Percentiles rank a stretch among this genome's conserved stretches.
phyloP scores from a whole-genome alignment of 2,113 vertebrate genomes.

The Melanostigma gelatinosum region DNA sequence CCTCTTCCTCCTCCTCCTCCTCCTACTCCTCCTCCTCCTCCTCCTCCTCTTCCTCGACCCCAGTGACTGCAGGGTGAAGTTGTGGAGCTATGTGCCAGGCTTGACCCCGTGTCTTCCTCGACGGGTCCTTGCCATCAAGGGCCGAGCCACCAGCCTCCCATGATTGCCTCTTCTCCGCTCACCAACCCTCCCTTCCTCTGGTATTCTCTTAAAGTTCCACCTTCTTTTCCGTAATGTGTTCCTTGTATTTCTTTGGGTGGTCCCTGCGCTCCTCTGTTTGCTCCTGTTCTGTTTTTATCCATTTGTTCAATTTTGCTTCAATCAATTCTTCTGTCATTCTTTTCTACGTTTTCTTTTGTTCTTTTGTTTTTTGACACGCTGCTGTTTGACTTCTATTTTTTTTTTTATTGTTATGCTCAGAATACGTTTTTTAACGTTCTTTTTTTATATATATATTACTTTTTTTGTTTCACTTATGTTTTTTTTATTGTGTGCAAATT shows the following conservation, averaged over 20 bases:
- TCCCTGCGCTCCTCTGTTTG: conserved; percentile 13
- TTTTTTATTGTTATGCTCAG: not conserved
- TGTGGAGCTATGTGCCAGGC: conserved; percentile 98
- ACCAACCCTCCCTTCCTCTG: conserved; percentile 67
- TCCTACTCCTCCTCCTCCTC: conserved; percentile 12
- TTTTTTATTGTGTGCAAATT: not conserved
- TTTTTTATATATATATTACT: not conserved
- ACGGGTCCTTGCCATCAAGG: conserved; percentile 98
- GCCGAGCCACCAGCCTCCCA: conserved; percentile 97
- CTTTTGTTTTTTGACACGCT: not conserved
- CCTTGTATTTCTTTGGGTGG: conserved; percentile 15
- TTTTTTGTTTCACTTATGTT: no score
- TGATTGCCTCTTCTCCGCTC: conserved; percentile 83
- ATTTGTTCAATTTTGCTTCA: not conserved
- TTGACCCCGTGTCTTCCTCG: conserved; percentile 98
- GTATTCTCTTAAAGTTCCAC: conserved; percentile 61
- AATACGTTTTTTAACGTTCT: no score
- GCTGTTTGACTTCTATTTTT: not conserved
- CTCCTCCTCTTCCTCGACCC: conserved; percentile 37
- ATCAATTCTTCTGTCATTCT: not conserved
- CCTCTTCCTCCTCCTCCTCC: conserved; percentile 26
- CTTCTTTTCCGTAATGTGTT: conserved; percentile 8
- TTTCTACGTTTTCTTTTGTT: not conserved
- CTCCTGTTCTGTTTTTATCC: not conserved
- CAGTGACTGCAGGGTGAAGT: conserved; percentile 99